phyloP scores from a whole-genome alignment of 2,888 invertebrate species.

The Biston betularia region DNA sequence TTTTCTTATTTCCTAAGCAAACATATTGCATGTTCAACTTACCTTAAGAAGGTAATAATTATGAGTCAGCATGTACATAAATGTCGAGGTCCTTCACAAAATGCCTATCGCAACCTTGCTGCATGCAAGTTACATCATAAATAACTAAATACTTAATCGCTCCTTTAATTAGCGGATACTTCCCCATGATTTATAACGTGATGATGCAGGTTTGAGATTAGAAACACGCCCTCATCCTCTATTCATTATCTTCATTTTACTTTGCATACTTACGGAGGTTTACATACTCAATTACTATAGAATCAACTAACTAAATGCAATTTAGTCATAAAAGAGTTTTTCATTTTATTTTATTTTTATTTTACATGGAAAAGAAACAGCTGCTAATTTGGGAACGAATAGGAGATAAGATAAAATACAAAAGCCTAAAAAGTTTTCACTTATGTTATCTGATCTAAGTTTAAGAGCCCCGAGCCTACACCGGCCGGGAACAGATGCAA shows the following conservation, averaged over 20 bases:
- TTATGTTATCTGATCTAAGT: too few species aligned
- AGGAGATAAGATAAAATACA: too few species aligned
- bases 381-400: too few species aligned
- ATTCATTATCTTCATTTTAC: too few species aligned
- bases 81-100: slow-evolving; percentile 31
- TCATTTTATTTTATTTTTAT: too few species aligned
- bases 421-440: too few species aligned
- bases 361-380: too few species aligned
- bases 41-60: slow-evolving; percentile 6
- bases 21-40: neutral
- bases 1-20: neutral
- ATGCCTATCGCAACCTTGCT: slow-evolving; percentile 22
- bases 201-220: neutral
- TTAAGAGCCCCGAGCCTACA: too few species aligned
- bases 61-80: slow-evolving; percentile 27
- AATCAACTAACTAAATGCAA: neutral
- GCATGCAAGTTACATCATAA: slow-evolving; percentile 29
- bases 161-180: slow-evolving; percentile 24
- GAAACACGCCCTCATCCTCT: neutral
- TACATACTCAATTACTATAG: too few species aligned
- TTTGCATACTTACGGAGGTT: too few species aligned
- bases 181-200: slow-evolving; percentile 16
- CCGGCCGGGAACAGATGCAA: too few species aligned
- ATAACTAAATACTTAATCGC: slow-evolving; percentile 24
- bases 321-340: neutral